A percentile compares a stretch with the other conserved stretches of the same genome.
Evolutionary conservation across 2,797 vertebrate genomes (phyloP).

Genomic region (Melanotaenia nigrans): DNA sequence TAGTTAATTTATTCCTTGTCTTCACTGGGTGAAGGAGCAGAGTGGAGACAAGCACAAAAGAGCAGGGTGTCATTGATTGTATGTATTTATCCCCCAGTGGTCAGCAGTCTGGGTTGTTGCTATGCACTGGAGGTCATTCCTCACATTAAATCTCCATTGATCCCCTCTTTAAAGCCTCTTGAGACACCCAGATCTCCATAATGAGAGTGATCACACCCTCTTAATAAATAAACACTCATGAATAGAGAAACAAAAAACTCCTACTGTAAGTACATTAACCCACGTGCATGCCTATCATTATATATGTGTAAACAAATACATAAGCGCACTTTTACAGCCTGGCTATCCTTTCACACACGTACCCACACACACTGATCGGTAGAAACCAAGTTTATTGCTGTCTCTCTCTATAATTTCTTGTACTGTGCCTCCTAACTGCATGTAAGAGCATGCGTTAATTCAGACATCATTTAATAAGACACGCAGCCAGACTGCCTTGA

Average conservation of each 20-base stretch:
- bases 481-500: constrained; percentile 75
- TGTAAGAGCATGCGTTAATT: constrained; percentile 83
- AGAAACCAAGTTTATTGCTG: constrained; percentile 78
- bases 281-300: constrained; percentile 37
- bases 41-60: constrained; percentile 44
- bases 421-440: constrained; percentile 76
- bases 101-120: constrained; percentile 71
- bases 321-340: constrained; percentile 30
- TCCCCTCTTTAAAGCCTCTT: constrained; percentile 72
- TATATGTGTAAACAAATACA: constrained; percentile 32
- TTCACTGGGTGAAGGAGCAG: constrained; percentile 64
- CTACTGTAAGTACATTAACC: constrained; percentile 46
- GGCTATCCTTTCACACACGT: constrained; percentile 17
- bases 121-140: constrained; percentile 78
- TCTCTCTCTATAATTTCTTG: constrained; percentile 81
- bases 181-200: constrained; percentile 69
- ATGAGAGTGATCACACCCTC: constrained; percentile 68
- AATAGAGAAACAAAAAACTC: constrained; percentile 54
- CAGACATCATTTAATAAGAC: constrained; percentile 87
- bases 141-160: constrained; percentile 81
- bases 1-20: constrained; percentile 76
- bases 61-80: constrained; percentile 70
- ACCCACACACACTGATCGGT: constrained; percentile 73
- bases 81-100: constrained; percentile 77
- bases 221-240: constrained; percentile 59